Evolutionary conservation across 2,113 vertebrate genomes (phyloP), one percentile per base, ranked within the genome.

Genomic region (Melanocharis versteri): DNA sequence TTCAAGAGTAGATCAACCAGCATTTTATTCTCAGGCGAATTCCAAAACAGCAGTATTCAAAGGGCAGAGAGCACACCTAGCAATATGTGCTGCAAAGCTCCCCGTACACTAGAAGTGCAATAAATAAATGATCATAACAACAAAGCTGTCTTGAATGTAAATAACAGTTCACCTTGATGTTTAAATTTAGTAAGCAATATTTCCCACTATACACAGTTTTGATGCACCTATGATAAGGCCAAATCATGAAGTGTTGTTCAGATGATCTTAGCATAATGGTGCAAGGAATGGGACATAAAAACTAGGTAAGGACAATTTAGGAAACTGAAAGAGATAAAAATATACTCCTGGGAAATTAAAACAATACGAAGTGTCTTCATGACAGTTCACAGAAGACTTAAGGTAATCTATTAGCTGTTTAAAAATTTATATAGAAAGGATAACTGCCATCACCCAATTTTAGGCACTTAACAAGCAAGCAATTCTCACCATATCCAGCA

Each of bases 61-160:
- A 93, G 45, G 66, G 62, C 82, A 92, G 62, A 65, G 35, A 86
- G n/a, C 44, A 73, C n/a, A 76, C 26, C 64, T 42, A 93, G 17
- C 22, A 80, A 13, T 47, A 66, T 13, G 26, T 68, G 70, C 72
- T 89, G 75, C 85, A 64, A 80, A 90, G 71, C 64, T 90, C 64
- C 51, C 72, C 44, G 12, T 35, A 78, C 11, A 7, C 19, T 53
- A 66, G 68, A 96, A 87, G 30, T 13, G 37, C 35, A 81, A 86
- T 93, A 82, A 95, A 94, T 94, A 95, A 93, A 94, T 80, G 23
- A 90, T 89, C 69, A 87, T 76, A 93, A 94, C 19, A 93, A 92
- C 73, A 88, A 94, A 86, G 44, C 79, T 86, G 60, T 77, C 66
- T 80, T 81, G 66, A 40, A 83, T 75, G 54, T 57, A 92, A 79